These are phyloP conservation scores for Caenorhabditis briggsae DNA, from an alignment of 1,140 invertebrate genomes.

Conservation along the genomic window DNA sequence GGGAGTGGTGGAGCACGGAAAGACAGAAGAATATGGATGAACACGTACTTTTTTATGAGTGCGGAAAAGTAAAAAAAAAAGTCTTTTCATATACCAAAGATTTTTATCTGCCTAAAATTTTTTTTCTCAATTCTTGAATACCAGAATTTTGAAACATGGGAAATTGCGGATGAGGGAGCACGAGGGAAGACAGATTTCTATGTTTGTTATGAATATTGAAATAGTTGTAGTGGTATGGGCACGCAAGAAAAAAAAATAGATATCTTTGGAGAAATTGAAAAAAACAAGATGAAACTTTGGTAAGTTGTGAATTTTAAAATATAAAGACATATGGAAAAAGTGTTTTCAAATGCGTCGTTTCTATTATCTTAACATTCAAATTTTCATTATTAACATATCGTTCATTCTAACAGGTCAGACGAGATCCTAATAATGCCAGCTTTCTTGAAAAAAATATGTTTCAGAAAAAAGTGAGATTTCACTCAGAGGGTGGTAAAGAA, in stretches of 20 bases:
- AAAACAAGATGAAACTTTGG: background rate
- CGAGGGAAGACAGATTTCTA: slow-evolving; percentile 23
- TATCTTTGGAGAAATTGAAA: background rate
- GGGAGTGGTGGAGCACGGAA: background rate
- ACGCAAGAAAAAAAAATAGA: slow-evolving; percentile 15
- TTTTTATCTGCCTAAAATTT: background rate
- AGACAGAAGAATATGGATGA: background rate
- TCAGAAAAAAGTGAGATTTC: background rate
- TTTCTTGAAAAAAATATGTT: background rate
- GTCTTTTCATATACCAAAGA: background rate
- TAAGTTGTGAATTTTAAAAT: background rate
- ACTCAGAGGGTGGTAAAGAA: background rate
- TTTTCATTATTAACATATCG: background rate
- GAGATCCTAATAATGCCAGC: background rate
- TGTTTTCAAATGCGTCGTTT: no score
- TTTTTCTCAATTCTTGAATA: background rate
- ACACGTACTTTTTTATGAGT: slow-evolving; percentile 30
- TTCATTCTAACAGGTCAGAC: no score
- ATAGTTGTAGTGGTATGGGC: background rate
- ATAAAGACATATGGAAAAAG: no score
- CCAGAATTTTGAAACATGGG: slow-evolving; percentile 49
- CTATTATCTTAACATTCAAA: background rate
- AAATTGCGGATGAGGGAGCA: slow-evolving; percentile 32
- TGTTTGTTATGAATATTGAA: slow-evolving; percentile 39
- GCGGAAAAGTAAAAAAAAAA: background rate